Conservation (phyloP, 2,797 vertebrate genomes). For the Microtus obscurus region DNA sequence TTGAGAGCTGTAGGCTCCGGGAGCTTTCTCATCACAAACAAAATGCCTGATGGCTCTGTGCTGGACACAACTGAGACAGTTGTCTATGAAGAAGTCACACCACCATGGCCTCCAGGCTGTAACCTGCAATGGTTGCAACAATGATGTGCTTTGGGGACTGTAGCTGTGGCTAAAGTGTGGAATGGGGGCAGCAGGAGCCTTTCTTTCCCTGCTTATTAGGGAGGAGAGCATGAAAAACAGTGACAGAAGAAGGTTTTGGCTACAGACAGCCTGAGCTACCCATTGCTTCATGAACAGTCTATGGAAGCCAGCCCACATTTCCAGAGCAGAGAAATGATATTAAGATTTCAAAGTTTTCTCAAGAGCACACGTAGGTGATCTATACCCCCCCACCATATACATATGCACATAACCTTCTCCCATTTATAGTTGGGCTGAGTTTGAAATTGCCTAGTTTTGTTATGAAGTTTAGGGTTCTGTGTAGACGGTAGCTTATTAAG, state of each 20-base stretch:
- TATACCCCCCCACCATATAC: background rate
- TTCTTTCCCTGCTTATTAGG: background rate
- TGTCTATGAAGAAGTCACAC: background rate
- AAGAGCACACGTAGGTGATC: background rate
- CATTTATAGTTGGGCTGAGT: background rate
- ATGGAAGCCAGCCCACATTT: conserved; percentile 33
- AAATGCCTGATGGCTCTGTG: conserved; percentile 47
- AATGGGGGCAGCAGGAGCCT: background rate
- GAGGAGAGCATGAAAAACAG: conserved; percentile 9
- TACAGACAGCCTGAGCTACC: background rate
- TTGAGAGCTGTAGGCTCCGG: conserved; percentile 57
- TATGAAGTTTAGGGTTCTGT: background rate
- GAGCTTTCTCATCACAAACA: conserved; percentile 64
- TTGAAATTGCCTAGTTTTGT: conserved; percentile 32
- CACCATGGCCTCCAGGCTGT: background rate
- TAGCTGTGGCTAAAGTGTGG: conserved; percentile 39
- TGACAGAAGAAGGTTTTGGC: conserved; percentile 20
- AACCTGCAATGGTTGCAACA: background rate
- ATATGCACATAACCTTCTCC: background rate
- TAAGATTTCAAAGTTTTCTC: conserved; percentile 40
- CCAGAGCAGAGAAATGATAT: conserved; percentile 45
- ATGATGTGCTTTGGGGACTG: background rate
- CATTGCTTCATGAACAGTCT: conserved; percentile 30
- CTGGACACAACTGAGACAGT: conserved; percentile 27
- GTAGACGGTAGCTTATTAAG: conserved; percentile 31